Percentiles rank a stretch among this genome's conserved stretches.
phyloP scores from a whole-genome alignment of 1,140 invertebrate species.

The Atopsyche davidsoni region DNA sequence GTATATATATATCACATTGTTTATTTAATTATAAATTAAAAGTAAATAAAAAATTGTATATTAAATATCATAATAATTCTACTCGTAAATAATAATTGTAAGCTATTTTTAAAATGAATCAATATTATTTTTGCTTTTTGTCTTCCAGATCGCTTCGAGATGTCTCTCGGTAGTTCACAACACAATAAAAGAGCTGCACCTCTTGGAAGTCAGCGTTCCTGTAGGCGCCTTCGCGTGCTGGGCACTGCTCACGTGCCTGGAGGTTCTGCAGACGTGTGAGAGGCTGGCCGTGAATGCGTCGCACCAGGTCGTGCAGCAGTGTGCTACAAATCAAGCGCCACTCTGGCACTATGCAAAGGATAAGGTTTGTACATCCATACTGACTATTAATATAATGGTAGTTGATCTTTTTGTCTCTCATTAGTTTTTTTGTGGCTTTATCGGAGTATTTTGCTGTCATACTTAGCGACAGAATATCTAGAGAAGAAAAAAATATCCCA shows the following conservation, averaged over 20 bases:
- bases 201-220: constrained; percentile 70
- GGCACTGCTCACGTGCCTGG: constrained; percentile 87
- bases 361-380: constrained; percentile 74
- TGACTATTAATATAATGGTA: no score
- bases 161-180: constrained; percentile 83
- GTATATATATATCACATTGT: neutral
- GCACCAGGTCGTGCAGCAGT: constrained; percentile 62
- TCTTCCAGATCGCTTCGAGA: constrained; percentile 68
- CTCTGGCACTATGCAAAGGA: constrained; percentile 89
- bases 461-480: no score
- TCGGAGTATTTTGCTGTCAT: no score
- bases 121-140: constrained; percentile 1
- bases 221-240: constrained; percentile 85
- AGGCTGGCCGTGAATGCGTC: constrained; percentile 56
- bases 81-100: no score
- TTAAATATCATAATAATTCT: no score
- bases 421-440: no score
- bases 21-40: neutral
- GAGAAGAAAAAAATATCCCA: no score
- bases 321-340: constrained; percentile 82
- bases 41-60: neutral
- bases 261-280: constrained; percentile 78
- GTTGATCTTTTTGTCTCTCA: no score
- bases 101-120: no score
- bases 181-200: constrained; percentile 70